phyloP scores from a whole-genome alignment of 2,888 invertebrate genomes.

The Melipona bicolor region DNA sequence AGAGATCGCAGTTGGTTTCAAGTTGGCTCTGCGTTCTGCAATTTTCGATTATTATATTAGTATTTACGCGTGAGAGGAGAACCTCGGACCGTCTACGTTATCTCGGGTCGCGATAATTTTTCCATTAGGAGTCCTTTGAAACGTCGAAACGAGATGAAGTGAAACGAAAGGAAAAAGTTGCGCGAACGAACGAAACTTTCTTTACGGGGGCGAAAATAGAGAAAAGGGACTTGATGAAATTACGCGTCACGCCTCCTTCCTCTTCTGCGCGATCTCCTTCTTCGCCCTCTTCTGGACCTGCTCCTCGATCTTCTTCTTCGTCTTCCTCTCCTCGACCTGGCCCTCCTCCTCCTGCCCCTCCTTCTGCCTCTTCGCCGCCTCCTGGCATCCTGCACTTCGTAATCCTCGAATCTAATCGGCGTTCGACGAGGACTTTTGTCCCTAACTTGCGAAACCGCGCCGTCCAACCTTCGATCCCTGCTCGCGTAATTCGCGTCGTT shows the following conservation, averaged over 20 bases:
- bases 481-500: slow-evolving; percentile 15
- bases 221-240: not conserved
- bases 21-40: no score
- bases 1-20: no score
- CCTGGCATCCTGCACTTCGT: slow-evolving; percentile 57
- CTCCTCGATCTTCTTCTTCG: slow-evolving; percentile 36
- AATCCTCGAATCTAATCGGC: slow-evolving; percentile 39
- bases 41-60: no score
- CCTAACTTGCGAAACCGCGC: slow-evolving; percentile 21
- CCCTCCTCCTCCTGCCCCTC: slow-evolving; percentile 23
- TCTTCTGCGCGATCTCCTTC: slow-evolving; percentile 33
- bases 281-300: slow-evolving; percentile 38
- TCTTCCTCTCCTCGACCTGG: slow-evolving; percentile 34
- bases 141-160: no score
- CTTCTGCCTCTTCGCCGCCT: slow-evolving; percentile 13
- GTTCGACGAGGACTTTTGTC: slow-evolving; percentile 29
- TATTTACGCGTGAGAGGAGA: no score
- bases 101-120: no score
- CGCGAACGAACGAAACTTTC: not conserved
- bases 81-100: no score
- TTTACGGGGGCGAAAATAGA: no score
- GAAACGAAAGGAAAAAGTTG: no score
- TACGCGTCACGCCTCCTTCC: slow-evolving; percentile 54
- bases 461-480: not conserved
- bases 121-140: no score